Evolutionary conservation across 2,797 vertebrate species (phyloP).

Genomic region (Ceyx erithaca): DNA sequence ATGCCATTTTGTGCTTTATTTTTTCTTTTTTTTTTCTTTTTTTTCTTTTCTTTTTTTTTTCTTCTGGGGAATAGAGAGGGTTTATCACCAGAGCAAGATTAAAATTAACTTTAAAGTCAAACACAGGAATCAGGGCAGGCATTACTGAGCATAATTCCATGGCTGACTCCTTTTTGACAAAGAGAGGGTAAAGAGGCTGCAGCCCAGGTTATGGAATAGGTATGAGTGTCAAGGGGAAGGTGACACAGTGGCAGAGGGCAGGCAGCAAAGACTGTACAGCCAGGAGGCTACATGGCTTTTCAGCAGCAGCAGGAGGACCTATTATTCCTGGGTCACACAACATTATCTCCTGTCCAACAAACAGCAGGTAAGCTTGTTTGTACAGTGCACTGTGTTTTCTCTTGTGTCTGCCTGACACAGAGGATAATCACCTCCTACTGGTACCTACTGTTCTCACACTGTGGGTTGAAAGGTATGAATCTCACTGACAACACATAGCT

Average conservation of each 20-base stretch:
- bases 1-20: not conserved
- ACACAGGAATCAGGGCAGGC: not conserved
- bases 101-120: not conserved
- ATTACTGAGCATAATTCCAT: not conserved
- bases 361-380: conserved; percentile 67
- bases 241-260: not conserved
- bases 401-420: conserved; percentile 48
- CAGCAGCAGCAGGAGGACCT: conserved; percentile 18
- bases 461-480: conserved; percentile 19
- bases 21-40: not conserved
- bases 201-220: not conserved
- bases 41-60: too few species aligned
- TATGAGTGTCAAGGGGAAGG: not conserved
- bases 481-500: not conserved
- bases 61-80: too few species aligned
- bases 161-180: not conserved
- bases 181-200: not conserved
- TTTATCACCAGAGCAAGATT: not conserved
- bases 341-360: conserved; percentile 55
- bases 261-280: not conserved
- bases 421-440: conserved; percentile 60
- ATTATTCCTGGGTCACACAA: conserved; percentile 52
- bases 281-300: not conserved
- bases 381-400: conserved; percentile 44
- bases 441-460: conserved; percentile 30